A percentile compares a stretch with the other conserved stretches of the same genome.
Evolutionary conservation across 2,113 vertebrate genomes (phyloP).

Genomic region (Catharus bicknelli): DNA sequence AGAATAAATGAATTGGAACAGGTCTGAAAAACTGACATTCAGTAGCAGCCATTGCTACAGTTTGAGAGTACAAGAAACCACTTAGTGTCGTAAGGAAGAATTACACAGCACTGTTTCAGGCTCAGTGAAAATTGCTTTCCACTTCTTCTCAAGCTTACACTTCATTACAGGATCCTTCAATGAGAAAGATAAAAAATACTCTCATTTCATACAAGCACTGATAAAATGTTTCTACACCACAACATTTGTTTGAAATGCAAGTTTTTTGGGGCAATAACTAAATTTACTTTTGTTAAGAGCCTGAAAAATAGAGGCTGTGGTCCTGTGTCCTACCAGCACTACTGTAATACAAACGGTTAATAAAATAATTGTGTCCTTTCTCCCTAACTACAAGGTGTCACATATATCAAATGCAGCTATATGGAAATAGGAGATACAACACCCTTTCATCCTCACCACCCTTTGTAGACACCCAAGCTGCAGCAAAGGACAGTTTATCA

Average conservation of each 20-base stretch:
- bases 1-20: background rate
- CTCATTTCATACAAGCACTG: background rate
- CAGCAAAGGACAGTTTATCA: background rate
- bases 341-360: background rate
- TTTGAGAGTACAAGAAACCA: background rate
- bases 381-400: background rate
- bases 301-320: background rate
- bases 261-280: background rate
- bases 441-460: background rate
- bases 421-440: background rate
- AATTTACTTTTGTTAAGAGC: background rate
- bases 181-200: background rate
- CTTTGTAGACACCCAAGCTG: background rate
- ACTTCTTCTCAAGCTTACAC: background rate
- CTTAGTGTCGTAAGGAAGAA: background rate
- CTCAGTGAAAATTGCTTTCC: background rate
- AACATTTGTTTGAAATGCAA: background rate
- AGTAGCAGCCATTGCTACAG: background rate
- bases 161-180: background rate
- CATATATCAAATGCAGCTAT: background rate
- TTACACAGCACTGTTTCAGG: background rate
- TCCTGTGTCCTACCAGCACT: background rate
- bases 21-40: background rate
- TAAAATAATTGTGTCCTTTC: background rate
- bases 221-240: background rate